Evolutionary conservation across 2,797 vertebrate species (phyloP).

Genomic region (Acipenser ruthenus): DNA sequence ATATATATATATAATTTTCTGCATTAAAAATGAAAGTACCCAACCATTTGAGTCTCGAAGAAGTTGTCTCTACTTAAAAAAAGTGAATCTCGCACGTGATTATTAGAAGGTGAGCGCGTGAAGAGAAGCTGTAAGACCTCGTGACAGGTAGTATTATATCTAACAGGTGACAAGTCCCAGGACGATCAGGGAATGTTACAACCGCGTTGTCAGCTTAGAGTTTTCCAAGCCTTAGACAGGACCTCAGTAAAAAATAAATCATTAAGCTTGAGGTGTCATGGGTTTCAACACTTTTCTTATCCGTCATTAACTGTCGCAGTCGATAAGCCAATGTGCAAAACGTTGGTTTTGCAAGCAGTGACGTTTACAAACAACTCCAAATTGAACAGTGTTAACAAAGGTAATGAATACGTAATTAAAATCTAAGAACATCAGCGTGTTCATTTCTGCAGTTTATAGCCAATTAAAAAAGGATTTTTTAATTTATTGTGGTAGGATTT

Average conservation of each 20-base stretch:
- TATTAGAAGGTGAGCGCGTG: slow-evolving; percentile 26
- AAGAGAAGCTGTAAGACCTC: slow-evolving; percentile 26
- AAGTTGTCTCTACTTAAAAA: slow-evolving; percentile 19
- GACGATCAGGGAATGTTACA: slow-evolving; percentile 42
- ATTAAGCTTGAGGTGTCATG: slow-evolving; percentile 11
- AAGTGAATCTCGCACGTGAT: slow-evolving; percentile 27
- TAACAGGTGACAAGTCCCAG: slow-evolving; percentile 53
- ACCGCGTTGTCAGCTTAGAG: slow-evolving; percentile 36
- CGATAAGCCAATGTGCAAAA: too few species aligned
- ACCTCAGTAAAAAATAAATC: slow-evolving; percentile 10
- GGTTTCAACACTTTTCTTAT: slow-evolving; percentile 23
- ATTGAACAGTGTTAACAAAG: too few species aligned
- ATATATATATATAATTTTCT: too few species aligned
- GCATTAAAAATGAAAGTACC: too few species aligned
- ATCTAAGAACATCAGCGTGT: too few species aligned
- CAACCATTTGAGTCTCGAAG: slow-evolving; percentile 4
- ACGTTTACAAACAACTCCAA: too few species aligned
- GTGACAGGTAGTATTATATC: slow-evolving; percentile 30
- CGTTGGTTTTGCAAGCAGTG: too few species aligned
- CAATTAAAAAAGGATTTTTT: too few species aligned
- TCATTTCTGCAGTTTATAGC: too few species aligned
- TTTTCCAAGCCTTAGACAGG: slow-evolving; percentile 21
- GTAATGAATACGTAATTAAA: too few species aligned
- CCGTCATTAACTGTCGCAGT: too few species aligned
- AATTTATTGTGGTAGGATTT: too few species aligned